Base-by-base conservation (phyloP, 2,888 invertebrate genomes). In the Lithophane socia region DNA sequence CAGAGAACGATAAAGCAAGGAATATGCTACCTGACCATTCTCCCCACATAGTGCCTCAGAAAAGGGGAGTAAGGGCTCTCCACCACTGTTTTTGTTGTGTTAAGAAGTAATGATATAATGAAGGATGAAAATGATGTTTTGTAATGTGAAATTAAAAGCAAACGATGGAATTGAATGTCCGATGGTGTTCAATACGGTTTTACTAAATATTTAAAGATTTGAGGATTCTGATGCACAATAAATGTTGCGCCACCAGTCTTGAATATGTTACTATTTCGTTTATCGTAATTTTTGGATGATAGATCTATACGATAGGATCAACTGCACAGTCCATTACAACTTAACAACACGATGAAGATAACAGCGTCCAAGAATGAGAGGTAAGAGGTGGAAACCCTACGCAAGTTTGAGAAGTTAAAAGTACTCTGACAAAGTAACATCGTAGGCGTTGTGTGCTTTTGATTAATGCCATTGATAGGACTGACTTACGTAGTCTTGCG, bases 391-490 rank as follows among this genome's bases (percentile, higher is more conserved):
- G 61, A 71, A 75, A 77, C 69, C 75, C 73, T 85, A 84, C 76
- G 77, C 78, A 82, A 77, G 49, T 78, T 81, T 64, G 42, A 67
- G 24, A 76, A 79, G 66, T 77, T 74, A 79, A 76, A 82, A 37
- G 65, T 84, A 81, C 71, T 65, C 44, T 56, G 68, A 66, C 86
- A 58, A 75, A 72, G 77, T 47, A 72, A 77, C 60, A 64, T 80
- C 66, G 82, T 85, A 76, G 79, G 85, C 80, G 80, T 78, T 77
- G 37, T 82, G 72, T 86, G 73, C 67, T 73, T 82, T 80, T 84
- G 88, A 87, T 85, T 80, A 71, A 79, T 80, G 75, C 56, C 73
- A 78, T 54, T 76, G 87, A 87, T 87, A 85, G 66, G 16, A 47
- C 60, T 44, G 37, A 69, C 69, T 85, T 82, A 79, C 79, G 78